These are phyloP conservation scores for Nephrotoma guestfalica DNA, from an alignment of 2,888 invertebrate genomes.

Conservation along the genomic window DNA sequence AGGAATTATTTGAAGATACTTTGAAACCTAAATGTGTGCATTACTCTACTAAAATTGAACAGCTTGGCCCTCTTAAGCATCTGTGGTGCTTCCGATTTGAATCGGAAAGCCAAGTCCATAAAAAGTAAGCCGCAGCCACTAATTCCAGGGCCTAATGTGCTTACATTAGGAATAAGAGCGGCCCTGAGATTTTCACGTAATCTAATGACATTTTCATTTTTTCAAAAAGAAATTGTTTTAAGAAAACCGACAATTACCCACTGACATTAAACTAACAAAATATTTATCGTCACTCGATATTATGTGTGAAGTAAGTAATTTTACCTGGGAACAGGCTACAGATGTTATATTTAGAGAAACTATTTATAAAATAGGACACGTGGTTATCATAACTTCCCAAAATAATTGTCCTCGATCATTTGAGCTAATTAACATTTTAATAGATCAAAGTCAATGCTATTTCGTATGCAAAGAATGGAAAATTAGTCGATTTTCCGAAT, in stretches of 20 bases:
- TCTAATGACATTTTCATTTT: background rate
- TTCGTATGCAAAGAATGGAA: background rate
- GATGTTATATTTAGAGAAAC: too few species aligned
- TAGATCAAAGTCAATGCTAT: background rate
- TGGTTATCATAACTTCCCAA: background rate
- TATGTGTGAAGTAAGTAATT: background rate
- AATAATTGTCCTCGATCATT: too few species aligned
- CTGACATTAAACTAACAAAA: background rate
- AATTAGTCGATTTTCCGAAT: background rate
- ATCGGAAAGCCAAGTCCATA: slow-evolving; percentile 11
- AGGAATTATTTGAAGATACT: too few species aligned
- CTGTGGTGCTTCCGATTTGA: slow-evolving; percentile 7
- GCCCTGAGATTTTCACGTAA: background rate
- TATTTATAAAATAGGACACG: background rate
- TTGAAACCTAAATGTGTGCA: too few species aligned
- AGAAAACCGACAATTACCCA: background rate
- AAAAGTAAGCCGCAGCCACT: slow-evolving; percentile 9
- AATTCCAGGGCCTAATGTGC: slow-evolving; percentile 12
- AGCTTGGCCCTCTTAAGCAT: too few species aligned
- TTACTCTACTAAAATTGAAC: too few species aligned
- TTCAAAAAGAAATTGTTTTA: background rate
- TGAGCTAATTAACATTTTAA: too few species aligned
- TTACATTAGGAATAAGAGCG: too few species aligned
- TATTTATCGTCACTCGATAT: background rate
- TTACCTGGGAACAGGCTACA: background rate